A percentile compares a stretch with the other conserved stretches of the same genome.
These are phyloP conservation scores for Metalampra italica DNA, from an alignment of 2,888 invertebrate species.

Conservation along the genomic window DNA sequence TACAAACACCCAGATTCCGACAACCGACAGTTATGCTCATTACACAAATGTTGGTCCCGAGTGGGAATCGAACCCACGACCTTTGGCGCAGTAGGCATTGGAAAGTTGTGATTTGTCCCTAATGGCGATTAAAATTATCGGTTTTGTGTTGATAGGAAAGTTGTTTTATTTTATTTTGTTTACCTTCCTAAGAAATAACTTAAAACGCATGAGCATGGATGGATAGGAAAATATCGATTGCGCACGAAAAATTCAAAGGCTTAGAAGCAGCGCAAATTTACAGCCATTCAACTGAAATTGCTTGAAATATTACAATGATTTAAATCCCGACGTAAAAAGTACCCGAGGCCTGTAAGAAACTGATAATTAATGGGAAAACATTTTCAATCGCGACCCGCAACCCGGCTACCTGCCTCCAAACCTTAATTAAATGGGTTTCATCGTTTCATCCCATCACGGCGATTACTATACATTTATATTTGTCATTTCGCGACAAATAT, in stretches of 20 bases:
- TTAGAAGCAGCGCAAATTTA: neutral
- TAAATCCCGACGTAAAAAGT: slow-evolving; percentile 6
- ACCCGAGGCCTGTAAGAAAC: slow-evolving; percentile 17
- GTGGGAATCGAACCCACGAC: no score
- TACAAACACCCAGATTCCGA: no score
- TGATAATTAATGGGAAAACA: slow-evolving; percentile 37
- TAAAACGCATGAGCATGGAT: no score
- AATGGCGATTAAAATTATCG: no score
- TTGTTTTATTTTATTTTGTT: no score
- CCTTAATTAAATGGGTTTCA: slow-evolving; percentile 55
- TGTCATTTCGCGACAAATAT: slow-evolving; percentile 41
- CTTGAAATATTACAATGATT: slow-evolving; percentile 9
- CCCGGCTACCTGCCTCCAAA: slow-evolving; percentile 30
- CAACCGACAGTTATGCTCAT: no score
- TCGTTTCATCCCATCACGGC: slow-evolving; percentile 44
- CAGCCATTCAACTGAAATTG: slow-evolving; percentile 1
- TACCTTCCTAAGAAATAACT: no score
- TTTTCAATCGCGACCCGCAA: slow-evolving; percentile 33
- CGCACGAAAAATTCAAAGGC: neutral
- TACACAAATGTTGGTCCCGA: no score
- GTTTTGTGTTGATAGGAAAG: no score
- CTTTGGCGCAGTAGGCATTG: no score
- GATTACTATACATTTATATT: slow-evolving; percentile 40
- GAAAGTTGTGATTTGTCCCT: neutral
- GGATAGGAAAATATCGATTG: no score